These are phyloP conservation scores for Cirrhinus molitorella DNA, from an alignment of 2,797 vertebrate species.

Conservation along the genomic window DNA sequence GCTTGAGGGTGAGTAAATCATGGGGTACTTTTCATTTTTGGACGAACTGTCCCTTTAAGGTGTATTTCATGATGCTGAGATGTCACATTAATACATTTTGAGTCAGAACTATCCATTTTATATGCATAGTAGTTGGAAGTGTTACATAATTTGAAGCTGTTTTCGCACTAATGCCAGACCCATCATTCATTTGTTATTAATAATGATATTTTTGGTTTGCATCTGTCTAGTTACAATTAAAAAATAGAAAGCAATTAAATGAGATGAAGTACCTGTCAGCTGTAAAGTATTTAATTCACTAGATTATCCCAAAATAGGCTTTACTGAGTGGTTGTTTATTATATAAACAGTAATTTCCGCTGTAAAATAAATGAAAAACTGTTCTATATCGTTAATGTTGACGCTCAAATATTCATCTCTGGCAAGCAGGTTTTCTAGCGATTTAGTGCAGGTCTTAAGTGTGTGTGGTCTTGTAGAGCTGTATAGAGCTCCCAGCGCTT, in stretches of 20 bases:
- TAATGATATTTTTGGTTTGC: conserved; percentile 5
- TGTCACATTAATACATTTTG: too few relatives aligned
- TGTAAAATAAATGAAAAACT: not conserved
- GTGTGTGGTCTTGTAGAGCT: conserved; percentile 51
- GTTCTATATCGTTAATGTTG: not conserved
- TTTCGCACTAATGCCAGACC: not conserved
- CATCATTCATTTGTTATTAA: not conserved
- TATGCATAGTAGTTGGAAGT: not conserved
- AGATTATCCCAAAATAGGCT: not conserved
- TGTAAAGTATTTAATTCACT: conserved; percentile 4
- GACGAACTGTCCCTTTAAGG: not conserved
- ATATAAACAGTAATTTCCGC: not conserved
- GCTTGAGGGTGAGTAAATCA: too few relatives aligned
- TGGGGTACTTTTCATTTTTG: too few relatives aligned
- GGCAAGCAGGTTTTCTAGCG: not conserved
- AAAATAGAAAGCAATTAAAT: not conserved
- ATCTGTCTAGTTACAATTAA: conserved; percentile 2
- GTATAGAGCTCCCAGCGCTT: conserved; percentile 4
- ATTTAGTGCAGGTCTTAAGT: not conserved
- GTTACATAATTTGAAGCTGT: not conserved
- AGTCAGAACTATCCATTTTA: too few relatives aligned
- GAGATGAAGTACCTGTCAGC: conserved; percentile 11
- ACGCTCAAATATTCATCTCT: not conserved
- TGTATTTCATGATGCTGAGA: not conserved
- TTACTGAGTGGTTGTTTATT: conserved; percentile 2